Conservation (phyloP, 2,888 invertebrate species). For the Troides oblongomaculatus region DNA sequence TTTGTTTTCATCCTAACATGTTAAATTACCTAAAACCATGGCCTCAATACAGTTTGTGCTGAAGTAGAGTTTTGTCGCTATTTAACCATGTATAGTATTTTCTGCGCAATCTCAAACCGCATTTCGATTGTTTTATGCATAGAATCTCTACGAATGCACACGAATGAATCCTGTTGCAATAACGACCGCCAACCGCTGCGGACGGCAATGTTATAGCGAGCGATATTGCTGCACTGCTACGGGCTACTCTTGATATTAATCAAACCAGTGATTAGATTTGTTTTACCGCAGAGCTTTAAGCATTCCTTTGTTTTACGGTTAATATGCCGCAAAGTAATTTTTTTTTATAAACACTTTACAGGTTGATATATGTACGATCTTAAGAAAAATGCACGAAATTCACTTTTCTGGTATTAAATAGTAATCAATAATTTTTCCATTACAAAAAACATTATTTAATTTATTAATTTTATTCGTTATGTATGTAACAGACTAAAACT, state of each 20-base stretch:
- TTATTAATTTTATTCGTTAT: too few relatives aligned
- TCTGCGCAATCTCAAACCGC: slow-evolving; percentile 1
- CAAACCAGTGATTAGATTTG: slow-evolving; percentile 15
- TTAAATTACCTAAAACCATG: too few relatives aligned
- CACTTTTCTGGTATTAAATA: too few relatives aligned
- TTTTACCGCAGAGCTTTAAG: not conserved
- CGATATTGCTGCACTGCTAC: slow-evolving; percentile 18
- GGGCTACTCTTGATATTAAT: slow-evolving; percentile 16
- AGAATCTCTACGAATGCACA: slow-evolving; percentile 17
- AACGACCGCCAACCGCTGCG: slow-evolving; percentile 39
- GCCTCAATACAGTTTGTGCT: too few relatives aligned
- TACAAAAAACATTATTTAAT: too few relatives aligned
- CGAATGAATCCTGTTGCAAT: slow-evolving; percentile 34
- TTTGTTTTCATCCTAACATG: too few relatives aligned
- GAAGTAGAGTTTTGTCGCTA: not conserved
- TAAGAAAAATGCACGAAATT: too few relatives aligned
- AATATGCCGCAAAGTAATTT: too few relatives aligned
- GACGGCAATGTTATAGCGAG: slow-evolving; percentile 36
- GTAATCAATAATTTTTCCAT: too few relatives aligned
- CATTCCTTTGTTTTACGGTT: not conserved
- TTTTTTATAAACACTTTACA: too few relatives aligned
- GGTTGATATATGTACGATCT: too few relatives aligned
- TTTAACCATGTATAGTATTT: not conserved
- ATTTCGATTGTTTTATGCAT: slow-evolving; percentile 34
- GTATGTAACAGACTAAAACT: too few relatives aligned